Evolutionary conservation across 2,888 invertebrate species (phyloP).

Genomic region (Pseudeuparius sepicola): DNA sequence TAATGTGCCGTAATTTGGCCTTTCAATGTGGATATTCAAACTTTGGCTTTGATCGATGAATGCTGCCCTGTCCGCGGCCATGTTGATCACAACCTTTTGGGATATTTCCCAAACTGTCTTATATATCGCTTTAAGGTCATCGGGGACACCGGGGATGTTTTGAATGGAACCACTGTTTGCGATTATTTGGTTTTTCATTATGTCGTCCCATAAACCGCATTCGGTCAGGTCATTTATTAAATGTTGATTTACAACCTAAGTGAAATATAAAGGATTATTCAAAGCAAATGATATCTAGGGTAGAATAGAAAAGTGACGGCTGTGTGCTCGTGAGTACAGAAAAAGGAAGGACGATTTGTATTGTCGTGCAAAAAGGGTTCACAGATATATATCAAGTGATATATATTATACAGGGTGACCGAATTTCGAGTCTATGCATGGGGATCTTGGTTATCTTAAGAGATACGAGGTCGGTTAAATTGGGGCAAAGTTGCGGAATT

Average conservation of each 20-base stretch:
- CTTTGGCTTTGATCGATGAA: slow-evolving; percentile 99
- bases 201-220: slow-evolving; percentile 83
- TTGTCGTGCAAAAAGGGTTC: no score
- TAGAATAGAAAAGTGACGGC: no score
- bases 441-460: no score
- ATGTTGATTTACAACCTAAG: slow-evolving; percentile 75
- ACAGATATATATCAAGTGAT: no score
- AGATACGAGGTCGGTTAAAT: no score
- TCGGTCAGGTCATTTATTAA: slow-evolving; percentile 88
- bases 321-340: no score
- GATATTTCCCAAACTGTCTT: slow-evolving; percentile 98
- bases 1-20: slow-evolving; percentile 85
- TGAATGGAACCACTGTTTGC: slow-evolving; percentile 89
- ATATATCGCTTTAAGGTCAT: slow-evolving; percentile 75
- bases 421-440: no score
- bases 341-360: no score
- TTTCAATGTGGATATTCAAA: slow-evolving; percentile 93
- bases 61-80: slow-evolving; percentile 97
- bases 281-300: not conserved
- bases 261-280: not conserved
- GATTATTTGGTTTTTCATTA: slow-evolving; percentile 91
- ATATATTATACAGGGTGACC: no score
- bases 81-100: slow-evolving; percentile 83
- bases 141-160: slow-evolving; percentile 74
- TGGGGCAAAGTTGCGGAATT: no score